These are phyloP conservation scores for Plagodis pulveraria DNA, from an alignment of 2,888 invertebrate species.

Conservation along the genomic window DNA sequence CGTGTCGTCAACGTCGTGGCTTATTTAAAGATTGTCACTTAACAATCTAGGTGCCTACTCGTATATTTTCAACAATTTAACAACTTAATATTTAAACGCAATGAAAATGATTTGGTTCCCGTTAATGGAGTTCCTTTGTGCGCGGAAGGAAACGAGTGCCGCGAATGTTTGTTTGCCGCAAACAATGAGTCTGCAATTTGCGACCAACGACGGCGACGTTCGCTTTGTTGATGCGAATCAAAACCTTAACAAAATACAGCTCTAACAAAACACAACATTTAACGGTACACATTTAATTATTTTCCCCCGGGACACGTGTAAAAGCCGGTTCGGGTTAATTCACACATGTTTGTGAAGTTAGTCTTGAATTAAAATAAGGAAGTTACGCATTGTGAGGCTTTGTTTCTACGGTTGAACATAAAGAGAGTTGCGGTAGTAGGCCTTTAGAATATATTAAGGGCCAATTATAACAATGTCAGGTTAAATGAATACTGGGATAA, in stretches of 20 bases:
- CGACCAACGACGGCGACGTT: slow-evolving; percentile 68
- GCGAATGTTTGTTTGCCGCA: slow-evolving; percentile 76
- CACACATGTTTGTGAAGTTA: slow-evolving; percentile 26
- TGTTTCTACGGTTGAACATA: slow-evolving; percentile 7
- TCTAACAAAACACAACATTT: slow-evolving; percentile 47
- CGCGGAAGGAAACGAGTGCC: slow-evolving; percentile 67
- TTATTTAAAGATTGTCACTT: background rate
- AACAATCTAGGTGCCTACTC: slow-evolving; percentile 25
- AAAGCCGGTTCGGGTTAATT: slow-evolving; percentile 20
- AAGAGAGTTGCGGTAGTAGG: background rate
- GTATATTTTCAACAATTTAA: slow-evolving; percentile 50
- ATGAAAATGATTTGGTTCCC: slow-evolving; percentile 69
- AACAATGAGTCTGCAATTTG: slow-evolving; percentile 82
- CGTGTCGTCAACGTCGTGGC: no score
- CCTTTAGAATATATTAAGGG: no score
- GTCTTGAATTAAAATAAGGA: slow-evolving; percentile 7
- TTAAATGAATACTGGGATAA: no score
- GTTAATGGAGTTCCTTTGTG: slow-evolving; percentile 77
- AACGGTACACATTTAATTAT: slow-evolving; percentile 63
- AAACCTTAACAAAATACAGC: slow-evolving; percentile 66
- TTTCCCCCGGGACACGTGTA: slow-evolving; percentile 33
- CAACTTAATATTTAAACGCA: slow-evolving; percentile 53
- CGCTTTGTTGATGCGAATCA: slow-evolving; percentile 76
- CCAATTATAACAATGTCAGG: no score
- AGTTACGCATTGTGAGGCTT: slow-evolving; percentile 11